Evolutionary conservation across 1,140 invertebrate species (phyloP), one percentile per base, ranked within the genome.

Genomic region (Apis florea): DNA sequence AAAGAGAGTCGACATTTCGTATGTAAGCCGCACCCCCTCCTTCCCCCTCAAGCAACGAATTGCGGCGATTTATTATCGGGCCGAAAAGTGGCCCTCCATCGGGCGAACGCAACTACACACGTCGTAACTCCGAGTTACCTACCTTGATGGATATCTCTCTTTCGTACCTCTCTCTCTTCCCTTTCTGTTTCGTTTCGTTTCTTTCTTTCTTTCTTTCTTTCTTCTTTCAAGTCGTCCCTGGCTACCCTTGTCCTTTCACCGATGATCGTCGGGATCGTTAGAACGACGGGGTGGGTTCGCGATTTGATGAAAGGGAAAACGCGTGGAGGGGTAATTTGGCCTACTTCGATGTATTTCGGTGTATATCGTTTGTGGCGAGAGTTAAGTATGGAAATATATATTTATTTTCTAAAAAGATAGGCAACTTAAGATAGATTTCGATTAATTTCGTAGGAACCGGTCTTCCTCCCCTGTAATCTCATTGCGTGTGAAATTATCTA

Each of bases 41-140:
- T n/a, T n/a, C n/a, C n/a, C n/a, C n/a, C 74, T 61, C 86, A 85
- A 86, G 85, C 88, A 82, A 79, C 76, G 88, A 90, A 91, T 91
- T 89, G 88, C 87, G 59, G 77, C 90, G 82, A 92, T 92, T 92
- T 91, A 91, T 92, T 91, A 91, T 88, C 86, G 79, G 21, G 40
- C n/a, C 68, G 81, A 79, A 83, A 79, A 83, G 61, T 66, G 24
- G 69, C 61, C 51, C 49, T 56, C 26, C n/a, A 24, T 26, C 31
- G 51, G 17, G 51, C n/a, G 53, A 58, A 87, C 72, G 71, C 71
- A 85, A 70, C 85, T 76, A 47, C 63, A 26, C 72, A 31, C 24
- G 58, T 63, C 47, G 72, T 63, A 74, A 51, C 47, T 17, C 24
- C 47, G 59, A 64, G 40, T 21, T 49, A 24, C 63, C 49, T 21